These are phyloP conservation scores for Sycobia sp. DNA, from an alignment of 1,140 invertebrate species.

Conservation along the genomic window DNA sequence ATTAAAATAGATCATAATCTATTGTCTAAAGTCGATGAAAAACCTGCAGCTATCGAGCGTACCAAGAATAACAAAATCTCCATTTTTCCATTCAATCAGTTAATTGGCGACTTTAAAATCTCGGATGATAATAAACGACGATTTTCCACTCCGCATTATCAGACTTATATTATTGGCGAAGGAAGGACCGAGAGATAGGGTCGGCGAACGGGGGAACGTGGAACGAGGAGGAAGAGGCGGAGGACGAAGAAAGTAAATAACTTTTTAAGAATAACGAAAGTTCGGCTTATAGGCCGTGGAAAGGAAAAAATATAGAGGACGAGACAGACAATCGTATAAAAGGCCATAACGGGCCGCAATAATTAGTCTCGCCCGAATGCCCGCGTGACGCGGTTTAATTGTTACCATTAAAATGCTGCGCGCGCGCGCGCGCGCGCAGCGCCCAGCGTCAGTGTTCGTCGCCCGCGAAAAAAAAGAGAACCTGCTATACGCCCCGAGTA, in stretches of 20 bases:
- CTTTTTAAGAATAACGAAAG: conserved; percentile 31
- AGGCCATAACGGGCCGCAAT: conserved; percentile 39
- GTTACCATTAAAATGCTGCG: conserved; percentile 48
- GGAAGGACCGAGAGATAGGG: too few species aligned
- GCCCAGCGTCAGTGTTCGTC: background rate
- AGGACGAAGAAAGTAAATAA: conserved; percentile 42
- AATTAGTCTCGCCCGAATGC: conserved; percentile 48
- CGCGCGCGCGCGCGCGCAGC: background rate
- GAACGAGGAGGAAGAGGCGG: background rate
- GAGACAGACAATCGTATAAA: conserved; percentile 31
- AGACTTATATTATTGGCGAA: too few species aligned
- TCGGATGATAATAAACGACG: conserved; percentile 4
- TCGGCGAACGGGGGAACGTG: background rate
- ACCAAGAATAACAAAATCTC: too few species aligned
- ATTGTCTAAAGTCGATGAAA: too few species aligned
- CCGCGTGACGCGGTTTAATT: conserved; percentile 49
- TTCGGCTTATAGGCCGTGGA: conserved; percentile 4
- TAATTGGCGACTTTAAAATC: conserved; percentile 28
- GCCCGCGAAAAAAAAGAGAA: conserved; percentile 26
- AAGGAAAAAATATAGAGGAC: too few species aligned
- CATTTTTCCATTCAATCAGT: conserved; percentile 21
- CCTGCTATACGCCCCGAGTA: conserved; percentile 38
- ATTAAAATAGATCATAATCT: too few species aligned
- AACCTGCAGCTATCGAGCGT: too few species aligned
- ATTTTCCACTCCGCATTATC: conserved; percentile 20